Base-by-base conservation (phyloP, 2,888 invertebrate species). In the Cremastobaeus sp. region DNA sequence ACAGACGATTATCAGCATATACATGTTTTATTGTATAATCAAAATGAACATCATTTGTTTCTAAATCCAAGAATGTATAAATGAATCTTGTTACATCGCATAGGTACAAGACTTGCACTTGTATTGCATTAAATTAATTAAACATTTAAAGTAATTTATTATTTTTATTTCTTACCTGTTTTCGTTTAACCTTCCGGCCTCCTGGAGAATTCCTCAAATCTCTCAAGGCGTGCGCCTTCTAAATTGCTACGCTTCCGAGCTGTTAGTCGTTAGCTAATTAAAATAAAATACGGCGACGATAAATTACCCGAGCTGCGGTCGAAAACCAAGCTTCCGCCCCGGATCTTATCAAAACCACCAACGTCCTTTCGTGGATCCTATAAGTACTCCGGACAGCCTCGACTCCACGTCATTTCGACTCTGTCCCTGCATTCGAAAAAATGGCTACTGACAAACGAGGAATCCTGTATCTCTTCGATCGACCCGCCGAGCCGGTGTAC, bases 401-500 rank as follows among this genome's bases (percentile, higher is more conserved):
- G 6, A 25, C 12, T 15, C n/a, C 55, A 48, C 54, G 50, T 66
- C 72, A 73, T 35, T 59, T 17, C 14, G 59, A 59, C 14, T 59
- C 54, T 57, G 65, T 52, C 6, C 41, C 41, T 21, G 28, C 20
- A 17, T 21, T 17, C 14, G 30, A 43, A 55, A 73, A 54, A 48
- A 60, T 60, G 60, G 28, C 75, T 32, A 43, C 5, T 3, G 55
- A 57, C 64, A 78, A 79, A 15, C 66, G 41, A 17, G 77, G 76
- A 39, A 79, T 88, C 39, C 78, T 87, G 12, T 83, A 85, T 21
- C 90, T 95, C 77, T 94, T 93, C 88, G 93, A 94, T 82, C 91
- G 94, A 32, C 94, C 94, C 6, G 90, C 91, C 73, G 94, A 95
- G 87, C 94, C 94, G 0, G 90, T 92, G 66, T 94, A 94, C 88